Percentiles rank a stretch among this genome's conserved stretches.
Evolutionary conservation across 2,888 invertebrate species (phyloP).

Genomic region (Drosophila stalkeri): DNA sequence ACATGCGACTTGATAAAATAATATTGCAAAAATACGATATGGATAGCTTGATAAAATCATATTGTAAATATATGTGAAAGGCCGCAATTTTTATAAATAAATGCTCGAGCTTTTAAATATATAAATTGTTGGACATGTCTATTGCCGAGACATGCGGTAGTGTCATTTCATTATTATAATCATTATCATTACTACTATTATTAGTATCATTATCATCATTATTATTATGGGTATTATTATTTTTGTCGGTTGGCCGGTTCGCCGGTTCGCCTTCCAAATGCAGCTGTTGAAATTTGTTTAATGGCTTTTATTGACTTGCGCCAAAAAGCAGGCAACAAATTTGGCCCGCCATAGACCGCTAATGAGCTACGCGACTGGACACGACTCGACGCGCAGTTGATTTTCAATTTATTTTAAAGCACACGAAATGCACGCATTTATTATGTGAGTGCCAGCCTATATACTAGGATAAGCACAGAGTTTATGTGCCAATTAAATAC

Average conservation of each 20-base stretch:
- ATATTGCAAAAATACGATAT: constrained; percentile 23
- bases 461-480: constrained; percentile 36
- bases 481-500: constrained; percentile 28
- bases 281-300: constrained; percentile 47
- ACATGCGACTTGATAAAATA: constrained; percentile 15
- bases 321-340: constrained; percentile 59
- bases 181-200: constrained; percentile 10
- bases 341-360: constrained; percentile 47
- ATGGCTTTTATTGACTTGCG: constrained; percentile 58
- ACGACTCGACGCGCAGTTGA: constrained; percentile 45
- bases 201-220: constrained; percentile 7
- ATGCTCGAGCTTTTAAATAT: constrained; percentile 11
- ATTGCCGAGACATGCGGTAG: constrained; percentile 8
- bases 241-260: not conserved
- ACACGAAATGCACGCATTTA: constrained; percentile 48
- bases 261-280: constrained; percentile 19
- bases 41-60: constrained; percentile 2
- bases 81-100: constrained; percentile 19
- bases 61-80: constrained; percentile 18
- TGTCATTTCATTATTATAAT: constrained; percentile 31
- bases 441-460: constrained; percentile 34
- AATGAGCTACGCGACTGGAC: constrained; percentile 58
- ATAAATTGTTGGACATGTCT: not conserved
- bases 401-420: constrained; percentile 74
- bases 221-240: not conserved